Conservation (phyloP, 2,113 vertebrate genomes). For the Caretta caretta region DNA sequence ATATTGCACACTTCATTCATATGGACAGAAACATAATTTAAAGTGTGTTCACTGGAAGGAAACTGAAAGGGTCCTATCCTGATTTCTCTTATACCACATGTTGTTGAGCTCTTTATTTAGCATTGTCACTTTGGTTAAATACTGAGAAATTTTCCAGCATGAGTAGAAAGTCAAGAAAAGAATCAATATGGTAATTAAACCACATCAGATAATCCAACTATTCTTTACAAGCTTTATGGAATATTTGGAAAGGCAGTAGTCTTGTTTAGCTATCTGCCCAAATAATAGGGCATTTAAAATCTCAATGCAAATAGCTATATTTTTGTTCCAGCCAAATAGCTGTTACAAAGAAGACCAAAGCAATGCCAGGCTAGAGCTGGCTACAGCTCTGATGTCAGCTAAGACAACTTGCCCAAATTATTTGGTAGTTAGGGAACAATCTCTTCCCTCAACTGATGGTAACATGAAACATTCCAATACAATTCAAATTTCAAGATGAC, state of each 20-base stretch:
- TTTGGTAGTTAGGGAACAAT: not conserved
- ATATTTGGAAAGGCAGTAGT: not conserved
- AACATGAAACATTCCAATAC: not conserved
- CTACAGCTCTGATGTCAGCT: not conserved
- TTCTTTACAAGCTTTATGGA: not conserved
- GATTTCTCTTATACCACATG: not conserved
- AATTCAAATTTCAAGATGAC: not conserved
- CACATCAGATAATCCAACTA: not conserved
- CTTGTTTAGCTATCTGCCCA: not conserved
- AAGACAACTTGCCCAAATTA: not conserved
- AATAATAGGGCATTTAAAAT: not conserved
- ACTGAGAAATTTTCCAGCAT: not conserved
- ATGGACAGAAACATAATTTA: not conserved
- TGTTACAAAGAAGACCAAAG: not conserved
- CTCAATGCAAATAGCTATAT: not conserved
- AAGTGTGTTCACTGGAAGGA: not conserved
- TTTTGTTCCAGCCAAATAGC: not conserved
- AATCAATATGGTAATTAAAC: not conserved
- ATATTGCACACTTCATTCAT: not conserved
- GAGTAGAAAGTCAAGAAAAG: not conserved
- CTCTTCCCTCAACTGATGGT: not conserved
- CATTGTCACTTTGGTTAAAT: not conserved
- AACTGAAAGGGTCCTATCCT: not conserved
- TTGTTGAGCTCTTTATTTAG: not conserved
- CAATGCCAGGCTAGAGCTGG: not conserved